phyloP scores from a whole-genome alignment of 2,797 vertebrate species.

The Hemibagrus guttatus region DNA sequence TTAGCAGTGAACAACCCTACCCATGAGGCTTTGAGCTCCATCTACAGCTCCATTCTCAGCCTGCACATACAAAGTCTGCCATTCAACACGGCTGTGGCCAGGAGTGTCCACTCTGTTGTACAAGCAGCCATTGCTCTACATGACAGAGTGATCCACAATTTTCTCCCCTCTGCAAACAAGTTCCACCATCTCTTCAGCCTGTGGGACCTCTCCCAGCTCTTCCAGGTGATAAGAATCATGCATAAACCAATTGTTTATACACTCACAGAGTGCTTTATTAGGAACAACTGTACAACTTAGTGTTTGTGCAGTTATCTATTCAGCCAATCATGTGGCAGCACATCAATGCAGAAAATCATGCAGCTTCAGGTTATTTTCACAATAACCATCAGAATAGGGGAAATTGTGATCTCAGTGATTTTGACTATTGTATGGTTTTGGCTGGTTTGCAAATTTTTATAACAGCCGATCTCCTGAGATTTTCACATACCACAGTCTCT shows the following conservation, averaged over 20 bases:
- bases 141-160: slow-evolving; percentile 72
- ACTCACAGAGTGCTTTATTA: not conserved
- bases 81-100: slow-evolving; percentile 70
- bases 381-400: not conserved
- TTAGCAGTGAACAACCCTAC: slow-evolving; percentile 82
- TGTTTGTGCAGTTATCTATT: not conserved
- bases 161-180: slow-evolving; percentile 78
- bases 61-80: slow-evolving; percentile 72
- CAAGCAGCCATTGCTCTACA: slow-evolving; percentile 75
- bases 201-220: slow-evolving; percentile 77
- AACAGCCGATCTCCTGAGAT: not conserved
- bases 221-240: slow-evolving; percentile 71
- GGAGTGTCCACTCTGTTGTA: slow-evolving; percentile 64
- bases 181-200: slow-evolving; percentile 83
- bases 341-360: not conserved
- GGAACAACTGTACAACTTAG: not conserved
- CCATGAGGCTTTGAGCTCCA: slow-evolving; percentile 70
- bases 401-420: not conserved
- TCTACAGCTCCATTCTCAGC: slow-evolving; percentile 78
- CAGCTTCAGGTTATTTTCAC: not conserved
- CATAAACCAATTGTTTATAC: not conserved
- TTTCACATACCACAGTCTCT: not conserved
- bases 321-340: not conserved
- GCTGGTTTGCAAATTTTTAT: not conserved
- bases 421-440: not conserved